A percentile compares a stretch with the other conserved stretches of the same genome.
Conservation (phyloP, 2,113 vertebrate species). For the Sphaerodactylus townsendi region DNA sequence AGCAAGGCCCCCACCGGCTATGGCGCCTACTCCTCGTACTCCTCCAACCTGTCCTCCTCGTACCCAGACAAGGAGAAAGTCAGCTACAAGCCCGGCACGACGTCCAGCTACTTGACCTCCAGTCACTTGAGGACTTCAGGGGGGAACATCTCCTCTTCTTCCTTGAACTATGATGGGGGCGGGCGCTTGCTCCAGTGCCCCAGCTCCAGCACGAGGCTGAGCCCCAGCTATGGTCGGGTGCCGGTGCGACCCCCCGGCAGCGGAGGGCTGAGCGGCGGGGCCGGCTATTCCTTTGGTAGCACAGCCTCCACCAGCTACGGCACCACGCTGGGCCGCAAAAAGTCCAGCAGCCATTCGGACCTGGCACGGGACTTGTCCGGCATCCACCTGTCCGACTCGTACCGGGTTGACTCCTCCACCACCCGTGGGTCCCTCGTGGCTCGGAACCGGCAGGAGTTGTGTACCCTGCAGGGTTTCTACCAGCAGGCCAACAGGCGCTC, state of each 20-base stretch:
- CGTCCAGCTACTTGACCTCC: constrained; percentile 78
- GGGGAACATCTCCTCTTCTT: constrained; percentile 78
- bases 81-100: constrained; percentile 74
- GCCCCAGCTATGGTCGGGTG: constrained; percentile 73
- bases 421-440: constrained; percentile 38
- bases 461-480: constrained; percentile 69
- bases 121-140: constrained; percentile 69
- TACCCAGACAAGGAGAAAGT: constrained; percentile 84
- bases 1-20: constrained; percentile 81
- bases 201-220: constrained; percentile 71
- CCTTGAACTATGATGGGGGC: constrained; percentile 73
- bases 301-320: constrained; percentile 75
- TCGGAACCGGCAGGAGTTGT: constrained; percentile 57
- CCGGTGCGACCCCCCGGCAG: constrained; percentile 69
- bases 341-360: constrained; percentile 90
- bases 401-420: constrained; percentile 53
- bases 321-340: constrained; percentile 80
- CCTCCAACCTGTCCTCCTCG: constrained; percentile 76
- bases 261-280: constrained; percentile 77
- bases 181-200: constrained; percentile 81
- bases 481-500: constrained; percentile 65
- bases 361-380: constrained; percentile 85
- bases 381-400: constrained; percentile 74
- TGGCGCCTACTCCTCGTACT: constrained; percentile 84
- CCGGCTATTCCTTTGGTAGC: constrained; percentile 51